Evolutionary conservation across 2,888 invertebrate species (phyloP).

Genomic region (Eudiplozoon nipponicum): DNA sequence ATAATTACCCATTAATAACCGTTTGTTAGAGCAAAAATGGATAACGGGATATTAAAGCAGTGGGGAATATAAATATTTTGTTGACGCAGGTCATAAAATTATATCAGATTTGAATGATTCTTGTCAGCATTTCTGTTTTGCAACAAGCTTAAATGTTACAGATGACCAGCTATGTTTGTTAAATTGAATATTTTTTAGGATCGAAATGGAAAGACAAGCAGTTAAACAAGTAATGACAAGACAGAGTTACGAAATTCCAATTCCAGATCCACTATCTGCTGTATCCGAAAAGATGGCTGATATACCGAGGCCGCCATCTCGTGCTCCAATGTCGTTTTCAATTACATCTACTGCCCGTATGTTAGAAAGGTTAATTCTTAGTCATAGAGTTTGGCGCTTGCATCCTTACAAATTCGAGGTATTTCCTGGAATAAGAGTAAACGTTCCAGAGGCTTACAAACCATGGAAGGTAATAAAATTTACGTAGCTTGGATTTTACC

Average conservation of each 20-base stretch:
- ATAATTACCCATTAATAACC: too few species aligned
- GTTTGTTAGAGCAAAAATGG: too few species aligned
- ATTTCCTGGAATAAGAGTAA: slow-evolving; percentile 1
- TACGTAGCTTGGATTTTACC: too few species aligned
- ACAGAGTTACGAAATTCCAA: not conserved
- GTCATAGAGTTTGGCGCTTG: not conserved
- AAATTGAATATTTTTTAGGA: not conserved
- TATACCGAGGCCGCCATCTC: not conserved
- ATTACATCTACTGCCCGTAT: not conserved
- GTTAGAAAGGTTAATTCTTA: not conserved
- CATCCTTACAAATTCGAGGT: not conserved
- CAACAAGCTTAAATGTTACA: not conserved
- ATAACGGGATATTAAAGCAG: too few species aligned
- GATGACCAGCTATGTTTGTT: not conserved
- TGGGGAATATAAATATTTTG: too few species aligned
- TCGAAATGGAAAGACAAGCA: not conserved
- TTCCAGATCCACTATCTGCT: too few species aligned
- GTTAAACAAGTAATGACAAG: not conserved
- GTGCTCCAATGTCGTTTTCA: not conserved
- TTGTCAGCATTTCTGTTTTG: not conserved
- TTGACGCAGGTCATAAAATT: too few species aligned
- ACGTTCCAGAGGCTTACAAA: not conserved
- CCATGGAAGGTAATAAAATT: not conserved
- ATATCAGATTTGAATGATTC: too few species aligned
- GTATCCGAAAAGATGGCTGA: not conserved